These are phyloP conservation scores for Scaptomyza cyrtandrae DNA, from an alignment of 2,888 invertebrate genomes.

Conservation along the genomic window DNA sequence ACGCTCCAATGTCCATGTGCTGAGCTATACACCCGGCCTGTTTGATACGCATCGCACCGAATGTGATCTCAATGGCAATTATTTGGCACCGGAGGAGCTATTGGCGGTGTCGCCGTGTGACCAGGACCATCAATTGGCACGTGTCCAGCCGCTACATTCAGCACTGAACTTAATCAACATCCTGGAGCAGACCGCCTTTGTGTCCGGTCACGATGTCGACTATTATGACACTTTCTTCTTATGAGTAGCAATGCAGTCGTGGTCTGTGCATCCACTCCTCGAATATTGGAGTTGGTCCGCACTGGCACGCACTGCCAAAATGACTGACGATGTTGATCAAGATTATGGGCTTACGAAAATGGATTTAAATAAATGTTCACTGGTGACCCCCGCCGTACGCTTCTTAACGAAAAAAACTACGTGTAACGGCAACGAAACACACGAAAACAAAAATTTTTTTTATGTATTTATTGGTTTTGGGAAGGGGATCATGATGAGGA, in stretches of 20 bases:
- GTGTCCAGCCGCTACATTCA: constrained; percentile 71
- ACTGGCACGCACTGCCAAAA: constrained; percentile 44
- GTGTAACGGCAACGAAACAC: constrained; percentile 42
- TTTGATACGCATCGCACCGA: constrained; percentile 67
- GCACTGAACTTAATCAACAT: constrained; percentile 81
- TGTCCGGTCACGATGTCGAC: constrained; percentile 83
- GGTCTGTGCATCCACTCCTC: constrained; percentile 41
- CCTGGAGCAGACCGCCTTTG: constrained; percentile 79
- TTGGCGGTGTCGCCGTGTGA: constrained; percentile 33
- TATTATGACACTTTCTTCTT: constrained; percentile 81
- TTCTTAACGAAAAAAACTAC: constrained; percentile 30
- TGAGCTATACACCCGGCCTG: constrained; percentile 81
- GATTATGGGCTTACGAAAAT: constrained; percentile 27
- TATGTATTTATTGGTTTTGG: constrained; percentile 1
- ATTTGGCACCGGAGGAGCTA: constrained; percentile 61
- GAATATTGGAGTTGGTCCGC: constrained; percentile 31
- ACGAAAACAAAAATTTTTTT: constrained; percentile 33
- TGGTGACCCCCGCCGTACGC: constrained; percentile 37
- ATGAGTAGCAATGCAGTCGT: constrained; percentile 75
- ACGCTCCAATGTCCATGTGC: constrained; percentile 62
- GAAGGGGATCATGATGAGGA: not conserved
- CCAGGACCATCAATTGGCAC: constrained; percentile 48
- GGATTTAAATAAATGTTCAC: constrained; percentile 59
- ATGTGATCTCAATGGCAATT: constrained; percentile 78
- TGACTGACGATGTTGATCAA: constrained; percentile 35